These are phyloP conservation scores for Gracilinanus agilis DNA, from an alignment of 2,113 vertebrate genomes.

Conservation along the genomic window DNA sequence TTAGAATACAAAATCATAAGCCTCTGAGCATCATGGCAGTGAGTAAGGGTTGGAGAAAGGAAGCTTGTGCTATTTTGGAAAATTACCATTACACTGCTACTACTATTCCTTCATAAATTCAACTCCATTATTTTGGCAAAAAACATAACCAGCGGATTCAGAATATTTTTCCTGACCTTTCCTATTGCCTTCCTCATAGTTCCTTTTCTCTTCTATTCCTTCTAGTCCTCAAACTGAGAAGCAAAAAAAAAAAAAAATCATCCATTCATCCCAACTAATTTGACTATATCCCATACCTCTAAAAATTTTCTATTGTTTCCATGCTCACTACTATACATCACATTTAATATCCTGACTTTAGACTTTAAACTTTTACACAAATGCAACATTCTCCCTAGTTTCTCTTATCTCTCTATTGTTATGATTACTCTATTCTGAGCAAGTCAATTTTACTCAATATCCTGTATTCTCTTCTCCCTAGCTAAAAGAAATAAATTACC, in stretches of 20 bases:
- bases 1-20: constrained; percentile 10
- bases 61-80: neutral
- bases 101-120: neutral
- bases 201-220: constrained; percentile 7
- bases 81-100: neutral
- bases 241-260: constrained; percentile 21
- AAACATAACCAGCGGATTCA: constrained; percentile 19
- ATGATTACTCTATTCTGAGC: neutral
- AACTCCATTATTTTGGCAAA: constrained; percentile 39
- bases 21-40: neutral
- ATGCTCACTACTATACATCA: neutral
- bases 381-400: neutral
- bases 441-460: neutral
- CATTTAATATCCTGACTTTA: neutral
- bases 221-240: constrained; percentile 35
- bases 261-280: neutral
- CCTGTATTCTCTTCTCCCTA: constrained; percentile 3
- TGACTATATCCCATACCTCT: neutral
- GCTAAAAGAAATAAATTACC: neutral
- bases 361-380: neutral
- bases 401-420: neutral
- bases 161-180: constrained; percentile 17
- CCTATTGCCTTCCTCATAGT: constrained; percentile 37
- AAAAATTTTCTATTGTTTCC: constrained; percentile 16
- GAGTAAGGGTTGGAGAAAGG: neutral